A percentile compares a stretch with the other conserved stretches of the same genome.
These are phyloP conservation scores for Caerostris darwini DNA, from an alignment of 1,140 invertebrate genomes.

Conservation along the genomic window DNA sequence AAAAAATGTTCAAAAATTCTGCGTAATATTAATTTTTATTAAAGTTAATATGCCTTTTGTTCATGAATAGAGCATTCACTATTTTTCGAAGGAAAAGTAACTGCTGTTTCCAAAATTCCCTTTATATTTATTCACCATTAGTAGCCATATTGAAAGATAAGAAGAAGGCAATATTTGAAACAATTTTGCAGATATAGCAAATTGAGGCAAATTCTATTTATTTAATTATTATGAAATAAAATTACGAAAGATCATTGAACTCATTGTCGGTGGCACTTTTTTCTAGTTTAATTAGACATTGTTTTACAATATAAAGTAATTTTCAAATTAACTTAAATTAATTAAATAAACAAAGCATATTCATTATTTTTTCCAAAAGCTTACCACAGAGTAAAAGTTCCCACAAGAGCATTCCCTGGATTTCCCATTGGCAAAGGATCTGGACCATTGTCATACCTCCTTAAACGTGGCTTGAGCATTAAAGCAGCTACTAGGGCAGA, in stretches of 20 bases:
- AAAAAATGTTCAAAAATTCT: no score
- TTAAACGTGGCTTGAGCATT: constrained; percentile 94
- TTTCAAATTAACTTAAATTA: background rate
- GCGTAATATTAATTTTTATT: no score
- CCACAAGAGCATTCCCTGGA: constrained; percentile 94
- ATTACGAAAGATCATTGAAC: background rate
- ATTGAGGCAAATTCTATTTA: background rate
- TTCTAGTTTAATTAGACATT: background rate
- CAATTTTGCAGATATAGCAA: no score
- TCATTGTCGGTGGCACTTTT: background rate
- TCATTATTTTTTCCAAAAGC: background rate
- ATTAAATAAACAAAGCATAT: background rate
- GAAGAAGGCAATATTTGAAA: no score
- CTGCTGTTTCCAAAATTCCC: no score
- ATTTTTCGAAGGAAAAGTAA: no score
- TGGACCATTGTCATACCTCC: constrained; percentile 90
- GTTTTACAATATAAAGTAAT: background rate
- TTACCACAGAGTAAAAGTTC: constrained; percentile 94
- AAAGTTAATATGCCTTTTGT: no score
- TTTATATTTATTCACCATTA: no score
- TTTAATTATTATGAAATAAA: background rate
- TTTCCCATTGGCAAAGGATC: constrained; percentile 90
- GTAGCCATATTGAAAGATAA: no score
- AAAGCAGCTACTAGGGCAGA: constrained; percentile 92
- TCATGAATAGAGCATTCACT: no score